Base-by-base conservation (phyloP, 2,797 vertebrate genomes). In the Moxostoma hubbsi region DNA sequence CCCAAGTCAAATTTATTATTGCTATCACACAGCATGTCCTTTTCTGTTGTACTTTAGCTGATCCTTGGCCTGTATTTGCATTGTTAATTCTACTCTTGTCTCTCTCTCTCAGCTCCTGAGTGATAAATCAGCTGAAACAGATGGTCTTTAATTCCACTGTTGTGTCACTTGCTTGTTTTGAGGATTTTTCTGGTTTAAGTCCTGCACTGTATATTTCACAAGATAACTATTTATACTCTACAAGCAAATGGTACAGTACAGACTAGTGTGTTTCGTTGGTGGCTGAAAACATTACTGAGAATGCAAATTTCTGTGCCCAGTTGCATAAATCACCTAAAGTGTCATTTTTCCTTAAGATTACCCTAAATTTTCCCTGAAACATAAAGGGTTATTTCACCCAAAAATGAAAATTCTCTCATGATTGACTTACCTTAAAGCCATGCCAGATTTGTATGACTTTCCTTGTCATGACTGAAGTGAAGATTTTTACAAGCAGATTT, bases 1-100 rank as follows among this genome's bases (percentile, higher is more conserved):
- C 86, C 79, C 43, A 78, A 83, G 82, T 81, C 82, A 85, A 79
- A 87, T 87, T 81, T 81, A 87, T 87, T 84, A 85, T 81, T 85
- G 79, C 84, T 63, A 79, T 82, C 72, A 51, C 50, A 57, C 81
- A 16, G 66, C 78, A 68, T 77, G 81, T 80, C 83, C 81, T 83
- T 83, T 82, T 36, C 82, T 57, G 73, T 84, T 84, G 79, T 85
- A 72, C 81, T 83, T 78, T 70, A 72, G 75, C 79, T 83, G 83
- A 87, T 85, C 77, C 77, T 80, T 81, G 83, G 83, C 82, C 80
- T 74, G 77, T 67, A 83, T 86, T 84, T 85, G 86, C 81, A 86
- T 82, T 84, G 81, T 84, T 84, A 84, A 87, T 87, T 75, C 65
- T 50, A 51, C 76, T 81, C 78, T 64, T 68, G 24, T 76, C 81